Percentiles rank a stretch among this genome's conserved stretches.
These are phyloP conservation scores for Ophion costatus DNA, from an alignment of 2,888 invertebrate species.

Conservation along the genomic window DNA sequence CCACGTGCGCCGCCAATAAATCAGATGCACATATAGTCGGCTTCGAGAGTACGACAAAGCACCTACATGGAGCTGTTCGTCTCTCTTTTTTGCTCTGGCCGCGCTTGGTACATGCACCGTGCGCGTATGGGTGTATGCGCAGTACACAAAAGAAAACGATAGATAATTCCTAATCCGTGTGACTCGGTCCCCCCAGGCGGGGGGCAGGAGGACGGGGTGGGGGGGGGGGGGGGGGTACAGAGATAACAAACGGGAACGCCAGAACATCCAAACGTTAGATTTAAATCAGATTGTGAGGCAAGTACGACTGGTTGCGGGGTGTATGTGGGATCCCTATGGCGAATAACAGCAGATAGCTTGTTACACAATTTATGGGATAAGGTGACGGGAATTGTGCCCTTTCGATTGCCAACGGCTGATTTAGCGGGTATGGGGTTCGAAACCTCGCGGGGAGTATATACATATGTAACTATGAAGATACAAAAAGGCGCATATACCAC, in stretches of 20 bases:
- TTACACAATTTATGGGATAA: conserved; percentile 9
- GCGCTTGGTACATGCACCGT: not conserved
- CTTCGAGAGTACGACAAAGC: conserved; percentile 45
- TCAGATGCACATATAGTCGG: conserved; percentile 45
- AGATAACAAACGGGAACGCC: conserved; percentile 21
- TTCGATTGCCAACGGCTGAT: not conserved
- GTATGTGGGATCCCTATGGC: conserved; percentile 5
- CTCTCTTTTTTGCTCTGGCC: not conserved
- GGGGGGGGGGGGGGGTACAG: conserved; percentile 31
- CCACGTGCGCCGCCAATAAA: conserved; percentile 61
- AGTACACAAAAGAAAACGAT: conserved; percentile 9
- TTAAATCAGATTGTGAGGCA: conserved; percentile 48
- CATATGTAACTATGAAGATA: not conserved
- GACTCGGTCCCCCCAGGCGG: conserved; percentile 34
- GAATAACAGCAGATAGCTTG: conserved; percentile 13
- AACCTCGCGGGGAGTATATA: not conserved
- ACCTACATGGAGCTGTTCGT: conserved; percentile 39
- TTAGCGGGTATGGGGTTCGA: not conserved
- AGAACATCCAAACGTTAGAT: conserved; percentile 61
- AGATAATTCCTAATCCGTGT: conserved; percentile 63
- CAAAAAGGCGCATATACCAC: too few relatives aligned
- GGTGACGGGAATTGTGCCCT: conserved; percentile 4
- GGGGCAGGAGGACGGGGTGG: not conserved
- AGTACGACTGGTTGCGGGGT: conserved; percentile 33
- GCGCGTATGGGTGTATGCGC: conserved; percentile 7